A percentile compares a stretch with the other conserved stretches of the same genome.
phyloP scores from a whole-genome alignment of 2,888 invertebrate genomes.

The Epinotia brunnichana region DNA sequence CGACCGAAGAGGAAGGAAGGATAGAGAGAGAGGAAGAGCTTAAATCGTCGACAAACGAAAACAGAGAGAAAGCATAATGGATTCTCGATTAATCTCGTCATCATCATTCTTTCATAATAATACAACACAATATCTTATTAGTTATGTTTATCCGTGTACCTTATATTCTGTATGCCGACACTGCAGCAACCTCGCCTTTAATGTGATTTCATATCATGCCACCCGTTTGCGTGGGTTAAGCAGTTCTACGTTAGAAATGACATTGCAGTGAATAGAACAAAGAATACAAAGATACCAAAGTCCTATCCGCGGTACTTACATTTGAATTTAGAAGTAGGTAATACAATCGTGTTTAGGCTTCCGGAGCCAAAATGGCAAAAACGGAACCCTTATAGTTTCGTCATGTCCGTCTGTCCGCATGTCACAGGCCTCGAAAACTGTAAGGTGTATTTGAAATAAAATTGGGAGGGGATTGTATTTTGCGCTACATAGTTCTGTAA shows the following conservation, averaged over 20 bases:
- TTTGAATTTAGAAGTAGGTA: too few species aligned
- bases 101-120: not conserved
- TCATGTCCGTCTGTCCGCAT: too few species aligned
- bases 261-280: conserved; percentile 4
- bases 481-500: too few species aligned
- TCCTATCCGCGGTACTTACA: not conserved
- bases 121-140: conserved; percentile 1
- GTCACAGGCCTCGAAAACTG: too few species aligned
- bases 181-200: conserved; percentile 19
- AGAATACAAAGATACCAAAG: not conserved
- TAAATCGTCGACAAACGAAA: not conserved
- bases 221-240: conserved; percentile 28
- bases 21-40: not conserved
- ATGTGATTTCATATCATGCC: conserved; percentile 33
- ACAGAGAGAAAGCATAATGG: not conserved
- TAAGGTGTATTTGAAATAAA: too few species aligned
- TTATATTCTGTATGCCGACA: conserved; percentile 12
- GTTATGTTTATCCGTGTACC: not conserved
- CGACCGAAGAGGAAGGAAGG: too few species aligned
- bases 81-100: not conserved
- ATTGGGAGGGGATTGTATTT: too few species aligned
- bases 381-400: too few species aligned
- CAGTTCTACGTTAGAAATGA: conserved; percentile 18
- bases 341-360: too few species aligned
- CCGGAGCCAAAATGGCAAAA: too few species aligned